Conservation (phyloP, 2,113 vertebrate species). For the Apeltes quadracus region DNA sequence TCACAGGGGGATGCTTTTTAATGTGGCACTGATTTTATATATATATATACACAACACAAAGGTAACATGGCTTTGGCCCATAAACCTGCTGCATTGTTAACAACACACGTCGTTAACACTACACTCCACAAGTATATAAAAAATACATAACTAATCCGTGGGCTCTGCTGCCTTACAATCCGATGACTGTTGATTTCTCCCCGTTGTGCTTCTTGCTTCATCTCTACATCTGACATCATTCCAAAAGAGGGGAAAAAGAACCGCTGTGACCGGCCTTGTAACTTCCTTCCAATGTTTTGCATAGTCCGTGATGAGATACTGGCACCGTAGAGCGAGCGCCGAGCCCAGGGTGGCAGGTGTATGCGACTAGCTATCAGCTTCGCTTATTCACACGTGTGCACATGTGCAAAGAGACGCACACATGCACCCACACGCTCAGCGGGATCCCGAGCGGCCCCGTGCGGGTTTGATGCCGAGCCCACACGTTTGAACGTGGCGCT, state of each 20-base stretch:
- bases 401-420: constrained; percentile 34
- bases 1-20: not conserved
- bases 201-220: constrained; percentile 27
- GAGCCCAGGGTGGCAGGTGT: constrained; percentile 59
- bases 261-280: constrained; percentile 29
- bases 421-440: constrained; percentile 30
- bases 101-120: not conserved
- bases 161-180: constrained; percentile 11
- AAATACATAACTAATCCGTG: constrained; percentile 32
- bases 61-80: not conserved
- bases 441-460: constrained; percentile 45
- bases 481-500: constrained; percentile 38
- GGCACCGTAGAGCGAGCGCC: constrained; percentile 39
- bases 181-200: constrained; percentile 34
- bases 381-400: constrained; percentile 23
- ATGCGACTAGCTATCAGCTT: constrained; percentile 57
- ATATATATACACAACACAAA: not conserved
- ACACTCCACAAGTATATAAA: not conserved
- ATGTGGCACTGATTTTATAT: not conserved
- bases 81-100: constrained; percentile 1
- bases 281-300: constrained; percentile 58
- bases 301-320: constrained; percentile 64
- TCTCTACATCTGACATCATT: constrained; percentile 16
- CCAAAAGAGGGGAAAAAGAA: not conserved
- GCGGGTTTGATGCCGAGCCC: constrained; percentile 59